Percentiles rank a stretch among this genome's conserved stretches.
Evolutionary conservation across 2,888 invertebrate genomes (phyloP).

Genomic region (Rhimphoctona megacephalus): DNA sequence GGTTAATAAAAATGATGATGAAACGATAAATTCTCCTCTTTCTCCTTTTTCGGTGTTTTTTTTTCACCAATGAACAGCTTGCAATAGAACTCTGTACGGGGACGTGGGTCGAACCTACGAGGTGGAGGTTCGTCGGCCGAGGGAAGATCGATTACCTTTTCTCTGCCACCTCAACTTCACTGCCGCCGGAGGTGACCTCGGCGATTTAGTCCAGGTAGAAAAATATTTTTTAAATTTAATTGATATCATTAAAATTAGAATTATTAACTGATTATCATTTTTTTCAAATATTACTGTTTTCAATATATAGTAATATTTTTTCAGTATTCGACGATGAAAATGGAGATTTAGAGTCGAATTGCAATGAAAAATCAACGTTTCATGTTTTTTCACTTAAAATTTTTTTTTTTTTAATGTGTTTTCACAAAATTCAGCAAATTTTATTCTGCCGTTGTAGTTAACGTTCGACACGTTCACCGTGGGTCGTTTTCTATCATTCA

Average conservation of each 20-base stretch:
- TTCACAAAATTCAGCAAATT: conserved; percentile 35
- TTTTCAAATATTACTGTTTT: neutral
- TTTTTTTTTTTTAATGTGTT: neutral
- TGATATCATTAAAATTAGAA: neutral
- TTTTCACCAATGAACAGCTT: conserved; percentile 86
- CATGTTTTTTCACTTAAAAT: neutral
- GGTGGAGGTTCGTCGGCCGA: conserved; percentile 91
- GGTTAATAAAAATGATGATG: conserved; percentile 27
- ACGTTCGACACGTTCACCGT: conserved; percentile 94
- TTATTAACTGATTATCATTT: neutral
- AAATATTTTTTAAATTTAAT: neutral
- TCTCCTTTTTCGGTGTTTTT: conserved; percentile 45
- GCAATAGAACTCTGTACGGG: conserved; percentile 93
- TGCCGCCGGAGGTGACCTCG: conserved; percentile 91
- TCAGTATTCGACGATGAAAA: neutral
- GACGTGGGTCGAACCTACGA: conserved; percentile 93
- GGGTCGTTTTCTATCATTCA: conserved; percentile 92
- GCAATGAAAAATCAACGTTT: neutral
- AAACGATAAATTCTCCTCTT: conserved; percentile 32
- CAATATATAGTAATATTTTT: neutral
- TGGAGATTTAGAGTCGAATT: neutral
- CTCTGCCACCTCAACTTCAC: conserved; percentile 94
- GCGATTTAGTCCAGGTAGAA: conserved; percentile 92
- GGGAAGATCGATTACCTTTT: conserved; percentile 91
- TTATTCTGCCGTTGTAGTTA: conserved; percentile 86